Evolutionary conservation across 2,113 vertebrate genomes (phyloP).

Genomic region (Corythoichthys haematopterus): DNA sequence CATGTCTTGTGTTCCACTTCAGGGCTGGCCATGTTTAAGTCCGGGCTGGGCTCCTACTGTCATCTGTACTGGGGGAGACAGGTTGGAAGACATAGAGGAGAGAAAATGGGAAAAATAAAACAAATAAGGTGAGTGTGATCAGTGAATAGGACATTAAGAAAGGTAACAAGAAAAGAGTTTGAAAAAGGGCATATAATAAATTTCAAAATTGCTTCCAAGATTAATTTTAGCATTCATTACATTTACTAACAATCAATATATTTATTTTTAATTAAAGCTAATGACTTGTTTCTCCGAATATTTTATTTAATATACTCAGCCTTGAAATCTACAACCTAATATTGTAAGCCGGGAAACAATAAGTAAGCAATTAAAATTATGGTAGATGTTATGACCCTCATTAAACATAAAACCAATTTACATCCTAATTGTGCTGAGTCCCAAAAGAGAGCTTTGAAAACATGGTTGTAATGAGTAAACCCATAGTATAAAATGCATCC

Average conservation of each 20-base stretch:
- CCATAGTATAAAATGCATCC: neutral
- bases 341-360: too few species aligned
- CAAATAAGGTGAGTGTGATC: neutral
- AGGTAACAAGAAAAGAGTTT: neutral
- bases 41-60: constrained; percentile 95
- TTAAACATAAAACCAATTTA: neutral
- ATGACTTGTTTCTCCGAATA: too few species aligned
- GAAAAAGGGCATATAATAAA: constrained; percentile 39
- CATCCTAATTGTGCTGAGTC: neutral
- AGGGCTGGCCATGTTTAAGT: constrained; percentile 86
- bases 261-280: neutral
- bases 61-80: constrained; percentile 84
- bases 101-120: neutral
- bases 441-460: neutral
- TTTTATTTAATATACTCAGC: too few species aligned
- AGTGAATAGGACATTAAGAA: neutral
- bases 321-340: too few species aligned
- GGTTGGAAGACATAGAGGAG: constrained; percentile 19
- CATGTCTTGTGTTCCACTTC: constrained; percentile 91
- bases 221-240: neutral
- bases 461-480: neutral
- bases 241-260: neutral
- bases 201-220: neutral
- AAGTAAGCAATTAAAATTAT: too few species aligned
- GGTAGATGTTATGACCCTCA: too few species aligned